Base-by-base conservation (phyloP, 2,797 vertebrate genomes). In the Mus caroli region DNA sequence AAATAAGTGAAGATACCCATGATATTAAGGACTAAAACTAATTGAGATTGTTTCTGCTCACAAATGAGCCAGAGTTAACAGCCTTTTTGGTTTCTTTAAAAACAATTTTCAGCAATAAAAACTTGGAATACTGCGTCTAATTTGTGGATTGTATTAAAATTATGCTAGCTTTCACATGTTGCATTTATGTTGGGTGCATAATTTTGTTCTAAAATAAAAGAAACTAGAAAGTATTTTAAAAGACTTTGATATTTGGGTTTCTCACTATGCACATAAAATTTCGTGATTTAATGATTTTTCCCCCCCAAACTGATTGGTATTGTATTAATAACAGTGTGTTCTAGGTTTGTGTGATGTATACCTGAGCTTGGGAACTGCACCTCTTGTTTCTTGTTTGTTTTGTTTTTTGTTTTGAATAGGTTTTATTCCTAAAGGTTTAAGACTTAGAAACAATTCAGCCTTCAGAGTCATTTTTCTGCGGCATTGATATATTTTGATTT, bases 121-220 rank as follows among this genome's bases (percentile, higher is more conserved):
- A 85, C 13, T 64, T n/a, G 92, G 37, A 87, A 40, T 91, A 6
- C 79, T 87, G 31, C 46, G 15, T 94, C 85, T 77, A 1, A 67
- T 90, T 26, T 93, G 24, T 78, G 62, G 80, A 71, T 76, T 90
- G 6, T 95, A 62, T 90, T 83, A 87, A 13, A 87, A 19, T 92
- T 60, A 24, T 20, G 15, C 77, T 96, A 92, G 75, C 17, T 85
- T 26, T 95, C 37, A 90, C 34, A 82, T 91, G 37, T 90, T 90
- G 1, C 85, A 67, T 71, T 92, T 34, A 4, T 90, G 64, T 43
- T 19, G 82, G 56, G 46, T 76, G 6, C 76, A 85, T 77, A 90
- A 37, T 92, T 93, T 77, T 91, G 40, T 93, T 52, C 71, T 50
- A 91, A 90, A 91, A 80, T 91, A 86, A 95, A 73, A 82, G 50